Evolutionary conservation across 2,113 vertebrate genomes (phyloP), one percentile per base, ranked within the genome.

Genomic region (Phasianus colchicus): DNA sequence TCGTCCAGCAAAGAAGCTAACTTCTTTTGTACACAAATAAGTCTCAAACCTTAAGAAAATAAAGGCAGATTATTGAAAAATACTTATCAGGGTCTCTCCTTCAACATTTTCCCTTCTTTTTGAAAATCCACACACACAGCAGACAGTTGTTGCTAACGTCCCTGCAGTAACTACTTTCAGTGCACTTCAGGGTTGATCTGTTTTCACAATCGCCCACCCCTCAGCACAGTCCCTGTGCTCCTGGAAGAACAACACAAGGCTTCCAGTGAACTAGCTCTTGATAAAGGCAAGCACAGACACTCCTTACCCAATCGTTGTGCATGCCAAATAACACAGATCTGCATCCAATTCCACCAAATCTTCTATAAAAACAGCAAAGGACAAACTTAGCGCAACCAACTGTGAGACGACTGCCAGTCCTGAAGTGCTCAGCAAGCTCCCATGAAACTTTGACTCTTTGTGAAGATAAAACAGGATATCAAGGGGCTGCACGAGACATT

Each of bases 291-390:
- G 38, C 45, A 65, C 25, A 43, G 36, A 1, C 6, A 10, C 27
- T 60, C 20, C 30, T 66, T 11, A 40, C 1, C 21, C 48, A 1
- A 88, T 43, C 47, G 29, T 54, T 15, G 60, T 7, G 32, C n/a
- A 14, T 16, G 6, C 40, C 29, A 48, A 10, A 1, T 16, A 14
- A 8, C 10, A 29, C 38, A 72, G 38, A 8, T 11, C 9, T 11
- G 32, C 27, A 14, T 55, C 54, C 43, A 2, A 30, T 48, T 45
- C n/a, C 61, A 32, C 0, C 32, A 20, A 5, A 1, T 57, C 54
- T 57, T 27, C 13, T 48, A n/a, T 30, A 10, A 11, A 75, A 10
- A 75, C 69, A 1, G 4, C 42, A 67, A 9, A 84, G 52, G 75
- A 34, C 34, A 88, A 34, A 19, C 14, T 47, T 80, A 24, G 20